Evolutionary conservation across 2,888 invertebrate species (phyloP), one percentile per base, ranked within the genome.

Genomic region (Acanthoscelides obtectus): DNA sequence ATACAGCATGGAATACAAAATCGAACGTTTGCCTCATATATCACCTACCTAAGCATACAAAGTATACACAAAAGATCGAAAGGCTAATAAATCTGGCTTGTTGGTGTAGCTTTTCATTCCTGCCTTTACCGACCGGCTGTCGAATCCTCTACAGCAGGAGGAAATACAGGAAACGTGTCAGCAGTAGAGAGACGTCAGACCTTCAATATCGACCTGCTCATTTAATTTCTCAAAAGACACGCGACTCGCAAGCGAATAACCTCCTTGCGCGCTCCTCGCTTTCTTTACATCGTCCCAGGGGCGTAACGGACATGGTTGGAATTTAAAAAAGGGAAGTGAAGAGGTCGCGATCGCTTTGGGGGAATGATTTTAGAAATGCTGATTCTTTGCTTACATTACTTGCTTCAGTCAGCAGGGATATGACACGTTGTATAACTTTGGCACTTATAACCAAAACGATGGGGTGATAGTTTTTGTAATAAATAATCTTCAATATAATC

Each of bases 191-290:
- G 75, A 77, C 75, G 71, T 77, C 75, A 73, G 75, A 77, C 74
- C 74, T 77, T 74, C 71, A 72, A 66, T 78, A 79, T 79, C 78
- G 79, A 77, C 75, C 76, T 75, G 74, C 73, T 78, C 77, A 75
- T 79, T 77, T 78, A 79, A 77, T 79, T 78, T 76, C 45, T 45
- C 45, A 45, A 45, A 45, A 45, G 45, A 45, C 45, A 45, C 45
- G 45, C 45, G 45, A 45, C 45, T 45, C 12, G 45, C 45, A 45
- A 45, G 45, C 45, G 45, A 45, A 45, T 45, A 45, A 6, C 45
- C 12, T 45, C 17, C 45, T 45, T 45, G 45, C 17, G 45, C 12
- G 45, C 45, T 12, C 45, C 12, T 6, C 45, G 45, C 12, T 45
- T 45, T 45, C 45, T 45, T 45, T 45, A 17, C 45, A 17, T 45